Evolutionary conservation across 2,797 vertebrate species (phyloP), one percentile per base, ranked within the genome.

Genomic region (Falco rusticolus): DNA sequence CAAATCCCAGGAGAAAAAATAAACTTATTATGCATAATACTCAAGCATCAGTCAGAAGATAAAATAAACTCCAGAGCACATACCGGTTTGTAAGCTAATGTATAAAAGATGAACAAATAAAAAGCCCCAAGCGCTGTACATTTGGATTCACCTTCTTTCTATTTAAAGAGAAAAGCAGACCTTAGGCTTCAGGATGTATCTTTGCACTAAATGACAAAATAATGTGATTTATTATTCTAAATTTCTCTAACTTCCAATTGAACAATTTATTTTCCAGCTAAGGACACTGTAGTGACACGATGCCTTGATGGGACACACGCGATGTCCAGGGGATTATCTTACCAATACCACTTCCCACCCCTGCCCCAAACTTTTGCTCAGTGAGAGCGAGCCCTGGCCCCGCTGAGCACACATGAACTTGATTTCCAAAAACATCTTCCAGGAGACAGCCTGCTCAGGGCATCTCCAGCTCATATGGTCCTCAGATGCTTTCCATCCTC

Each of bases 81-180:
- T 5, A 54, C 37, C 90, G 76, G 76, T 93, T 93, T 93, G 59
- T 56, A 72, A 84, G 80, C 43, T 93, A 69, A 94, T 84, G 87
- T 88, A 86, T 95, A 91, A 93, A 94, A 95, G 91, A 91, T 93
- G 76, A 91, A 95, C 54, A 82, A 91, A 91, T 90, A 82, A 84
- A 89, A 91, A 88, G 70, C 80, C 60, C 75, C 71, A 8, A 88
- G 91, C 11, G 2, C 79, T 83, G 76, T 10, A 33, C 14, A 4
- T 51, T 70, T 74, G 69, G 92, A 89, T 89, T 60, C 76, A 60
- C 60, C 65, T 54, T 48, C 74, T 89, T 43, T 79, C 25, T 65
- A n/a, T 39, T 75, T 85, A 65, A 83, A 78, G 3, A 11, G 68
- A 66, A 53, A 91, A 91, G 72, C 37, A 83, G 75, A 86, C 47